Conservation (phyloP, 2,113 vertebrate species). For the Carlito syrichta region DNA sequence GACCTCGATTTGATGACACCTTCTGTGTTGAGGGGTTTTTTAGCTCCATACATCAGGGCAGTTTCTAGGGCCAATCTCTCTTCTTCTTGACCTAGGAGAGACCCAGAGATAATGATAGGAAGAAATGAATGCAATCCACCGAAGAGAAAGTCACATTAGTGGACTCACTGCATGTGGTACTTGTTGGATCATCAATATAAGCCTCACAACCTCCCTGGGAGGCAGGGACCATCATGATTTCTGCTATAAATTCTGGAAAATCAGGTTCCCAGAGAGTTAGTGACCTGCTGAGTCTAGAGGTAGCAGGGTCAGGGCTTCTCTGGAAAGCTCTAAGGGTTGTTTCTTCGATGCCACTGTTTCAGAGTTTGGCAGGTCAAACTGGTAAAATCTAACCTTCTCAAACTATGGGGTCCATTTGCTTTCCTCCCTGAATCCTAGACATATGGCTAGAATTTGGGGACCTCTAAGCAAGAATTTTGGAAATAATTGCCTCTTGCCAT, state of each 20-base stretch:
- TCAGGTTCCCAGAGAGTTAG: not conserved
- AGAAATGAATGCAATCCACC: not conserved
- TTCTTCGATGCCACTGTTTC: not conserved
- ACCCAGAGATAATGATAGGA: slow-evolving; percentile 31
- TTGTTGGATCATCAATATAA: fast-evolving
- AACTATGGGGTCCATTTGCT: not conserved
- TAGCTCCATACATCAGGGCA: slow-evolving; percentile 90
- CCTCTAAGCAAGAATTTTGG: not conserved
- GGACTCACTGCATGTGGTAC: fast-evolving
- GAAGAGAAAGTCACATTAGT: not conserved
- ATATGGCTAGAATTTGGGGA: not conserved
- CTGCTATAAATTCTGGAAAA: not conserved
- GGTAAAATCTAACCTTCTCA: not conserved
- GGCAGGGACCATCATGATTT: not conserved
- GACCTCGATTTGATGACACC: slow-evolving; percentile 35
- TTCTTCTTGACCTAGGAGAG: slow-evolving; percentile 86
- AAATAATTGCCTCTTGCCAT: not conserved
- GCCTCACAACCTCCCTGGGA: not conserved
- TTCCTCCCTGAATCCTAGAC: not conserved
- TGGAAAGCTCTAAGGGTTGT: not conserved
- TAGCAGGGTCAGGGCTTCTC: fast-evolving
- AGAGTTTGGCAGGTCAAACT: not conserved
- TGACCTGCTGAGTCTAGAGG: fast-evolving
- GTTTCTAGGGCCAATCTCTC: slow-evolving; percentile 92
- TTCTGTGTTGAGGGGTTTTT: slow-evolving; percentile 81